These are phyloP conservation scores for Oligia latruncula DNA, from an alignment of 2,888 invertebrate species.

Conservation along the genomic window DNA sequence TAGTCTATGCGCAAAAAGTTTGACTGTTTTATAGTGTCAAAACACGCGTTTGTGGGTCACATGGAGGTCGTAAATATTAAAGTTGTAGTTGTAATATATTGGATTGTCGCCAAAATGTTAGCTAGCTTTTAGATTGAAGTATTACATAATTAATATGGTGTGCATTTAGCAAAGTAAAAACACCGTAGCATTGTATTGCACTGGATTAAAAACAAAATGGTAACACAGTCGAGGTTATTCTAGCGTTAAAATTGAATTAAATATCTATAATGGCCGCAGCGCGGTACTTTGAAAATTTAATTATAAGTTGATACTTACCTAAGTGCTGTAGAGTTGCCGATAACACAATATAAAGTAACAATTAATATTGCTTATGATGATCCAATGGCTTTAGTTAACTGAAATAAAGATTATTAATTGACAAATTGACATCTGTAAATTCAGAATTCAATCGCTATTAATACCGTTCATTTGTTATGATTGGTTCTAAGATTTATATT, in stretches of 20 bases:
- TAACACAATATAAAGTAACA: slow-evolving; percentile 3
- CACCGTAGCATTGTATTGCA: not conserved
- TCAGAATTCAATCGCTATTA: not conserved
- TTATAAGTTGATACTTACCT: slow-evolving; percentile 21
- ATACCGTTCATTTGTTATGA: not conserved
- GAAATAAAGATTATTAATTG: not conserved
- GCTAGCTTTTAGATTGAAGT: not conserved
- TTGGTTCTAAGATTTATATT: not conserved
- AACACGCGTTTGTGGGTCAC: slow-evolving; percentile 49
- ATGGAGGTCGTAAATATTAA: slow-evolving; percentile 35
- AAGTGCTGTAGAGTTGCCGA: slow-evolving; percentile 4
- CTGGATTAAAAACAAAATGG: not conserved
- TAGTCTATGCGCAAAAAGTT: slow-evolving; percentile 52
- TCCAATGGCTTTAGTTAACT: slow-evolving; percentile 2
- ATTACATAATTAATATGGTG: not conserved
- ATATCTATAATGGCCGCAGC: slow-evolving; percentile 15
- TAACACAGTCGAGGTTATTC: slow-evolving; percentile 5
- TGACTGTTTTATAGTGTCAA: slow-evolving; percentile 57
- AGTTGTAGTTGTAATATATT: slow-evolving; percentile 19
- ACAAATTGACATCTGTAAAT: too few relatives aligned
- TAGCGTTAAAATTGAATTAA: slow-evolving; percentile 27
- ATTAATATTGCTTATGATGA: slow-evolving; percentile 1
- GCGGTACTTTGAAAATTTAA: slow-evolving; percentile 31
- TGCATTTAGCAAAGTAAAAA: not conserved
- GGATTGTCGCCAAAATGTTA: not conserved